Evolutionary conservation across 1,140 invertebrate species (phyloP), one percentile per base, ranked within the genome.

Genomic region (Dryas iulia): DNA sequence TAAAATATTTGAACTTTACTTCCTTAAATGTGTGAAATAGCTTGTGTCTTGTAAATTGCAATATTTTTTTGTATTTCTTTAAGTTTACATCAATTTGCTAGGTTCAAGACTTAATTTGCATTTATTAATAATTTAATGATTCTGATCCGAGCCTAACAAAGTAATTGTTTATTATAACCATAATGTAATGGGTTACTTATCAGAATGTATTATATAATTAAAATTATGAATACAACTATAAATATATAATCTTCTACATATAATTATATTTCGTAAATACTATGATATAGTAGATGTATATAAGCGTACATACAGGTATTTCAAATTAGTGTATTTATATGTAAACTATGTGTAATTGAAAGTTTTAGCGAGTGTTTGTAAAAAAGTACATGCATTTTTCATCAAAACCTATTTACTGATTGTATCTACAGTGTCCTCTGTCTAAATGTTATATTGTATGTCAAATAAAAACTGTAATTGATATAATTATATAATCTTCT

Each of bases 111-210:
- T 73, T 78, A 79, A 59, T 73, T 86, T 84, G 85, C 85, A 87
- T 86, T 86, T 84, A 87, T 68, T 79, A 78, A 76, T 77, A 74
- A 76, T 81, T 83, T 79, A 83, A 72, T 77, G 23, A 74, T 66
- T 78, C 74, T 52, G 74, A 82, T 83, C 81, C 81, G 81, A 84
- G 81, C 82, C 81, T 82, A 76, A 77, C 78, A 62, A 77, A 53
- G 24, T 63, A 60, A 83, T 35, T 35, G n/a, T 31, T 39, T 39
- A 39, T 14, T 39, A 39, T 39, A 39, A 39, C 35, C n/a, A n/a
- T 39, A 39, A 39, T 6, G 5, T 39, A 39, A 39, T 18, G 14
- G 14, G 14, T 39, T 4, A 39, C n/a, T 39, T 39, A 39, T 18
- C 12, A n/a, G 35, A 39, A 39, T 39, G 35, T 39, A 39, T n/a